Percentiles rank a stretch among this genome's conserved stretches.
Evolutionary conservation across 2,113 vertebrate genomes (phyloP).

Genomic region (Charadrius vociferus): DNA sequence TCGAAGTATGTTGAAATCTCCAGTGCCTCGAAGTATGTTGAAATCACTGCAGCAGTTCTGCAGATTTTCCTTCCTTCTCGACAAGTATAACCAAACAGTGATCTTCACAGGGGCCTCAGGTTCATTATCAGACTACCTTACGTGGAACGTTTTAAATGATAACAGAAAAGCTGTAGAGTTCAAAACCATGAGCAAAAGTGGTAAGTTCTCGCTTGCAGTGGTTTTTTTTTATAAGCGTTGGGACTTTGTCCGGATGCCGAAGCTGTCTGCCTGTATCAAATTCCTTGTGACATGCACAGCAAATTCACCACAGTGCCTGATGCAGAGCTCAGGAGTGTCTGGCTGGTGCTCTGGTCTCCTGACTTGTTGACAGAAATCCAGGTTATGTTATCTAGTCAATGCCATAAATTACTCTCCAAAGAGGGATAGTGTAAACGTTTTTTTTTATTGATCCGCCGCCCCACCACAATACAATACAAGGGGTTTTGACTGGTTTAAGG

Average conservation of each 20-base stretch:
- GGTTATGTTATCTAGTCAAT: neutral
- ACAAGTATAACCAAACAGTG: rapidly evolving
- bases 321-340: neutral
- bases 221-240: neutral
- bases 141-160: neutral
- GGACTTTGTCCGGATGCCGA: neutral
- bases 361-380: neutral
- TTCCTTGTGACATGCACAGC: neutral
- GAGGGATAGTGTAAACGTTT: neutral
- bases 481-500: neutral
- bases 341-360: neutral
- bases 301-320: neutral
- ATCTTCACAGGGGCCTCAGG: neutral
- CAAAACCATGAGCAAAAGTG: neutral
- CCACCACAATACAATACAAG: neutral
- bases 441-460: neutral
- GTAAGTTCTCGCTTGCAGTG: neutral
- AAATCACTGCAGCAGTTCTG: neutral
- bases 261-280: neutral
- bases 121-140: neutral
- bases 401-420: neutral
- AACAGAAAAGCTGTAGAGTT: neutral
- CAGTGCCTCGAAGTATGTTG: neutral
- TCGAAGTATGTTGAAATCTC: neutral
- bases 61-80: neutral